phyloP scores from a whole-genome alignment of 2,113 vertebrate genomes.

The Halcyon malimbica region DNA sequence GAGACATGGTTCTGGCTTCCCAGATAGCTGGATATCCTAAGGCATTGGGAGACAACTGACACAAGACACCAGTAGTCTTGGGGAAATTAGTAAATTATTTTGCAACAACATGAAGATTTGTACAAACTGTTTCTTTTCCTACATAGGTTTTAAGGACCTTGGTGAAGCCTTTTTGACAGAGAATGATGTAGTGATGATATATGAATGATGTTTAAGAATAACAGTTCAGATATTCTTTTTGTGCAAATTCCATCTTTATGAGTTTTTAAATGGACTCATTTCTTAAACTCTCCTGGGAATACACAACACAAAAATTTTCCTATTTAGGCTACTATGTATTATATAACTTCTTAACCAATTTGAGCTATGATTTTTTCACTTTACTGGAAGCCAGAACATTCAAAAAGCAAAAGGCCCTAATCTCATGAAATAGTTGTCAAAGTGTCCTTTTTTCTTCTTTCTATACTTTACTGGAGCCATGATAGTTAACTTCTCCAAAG shows the following conservation, averaged over 20 bases:
- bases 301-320: neutral
- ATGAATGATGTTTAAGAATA: neutral
- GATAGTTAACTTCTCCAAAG: neutral
- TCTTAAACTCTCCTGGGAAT: neutral
- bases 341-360: neutral
- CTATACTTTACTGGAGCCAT: neutral
- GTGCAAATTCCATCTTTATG: fast-evolving
- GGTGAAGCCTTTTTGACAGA: neutral
- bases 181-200: neutral
- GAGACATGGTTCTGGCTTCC: neutral
- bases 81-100: neutral
- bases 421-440: neutral
- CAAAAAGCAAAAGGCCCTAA: neutral
- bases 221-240: neutral
- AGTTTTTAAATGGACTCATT: neutral
- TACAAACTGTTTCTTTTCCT: neutral
- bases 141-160: neutral
- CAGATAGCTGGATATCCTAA: neutral
- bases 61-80: neutral
- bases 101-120: neutral
- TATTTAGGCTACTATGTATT: neutral
- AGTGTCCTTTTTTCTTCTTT: neutral
- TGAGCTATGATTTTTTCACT: neutral
- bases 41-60: neutral
- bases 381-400: neutral